These are phyloP conservation scores for Tychaedon coryphoeus DNA, from an alignment of 2,113 vertebrate species.

Conservation along the genomic window DNA sequence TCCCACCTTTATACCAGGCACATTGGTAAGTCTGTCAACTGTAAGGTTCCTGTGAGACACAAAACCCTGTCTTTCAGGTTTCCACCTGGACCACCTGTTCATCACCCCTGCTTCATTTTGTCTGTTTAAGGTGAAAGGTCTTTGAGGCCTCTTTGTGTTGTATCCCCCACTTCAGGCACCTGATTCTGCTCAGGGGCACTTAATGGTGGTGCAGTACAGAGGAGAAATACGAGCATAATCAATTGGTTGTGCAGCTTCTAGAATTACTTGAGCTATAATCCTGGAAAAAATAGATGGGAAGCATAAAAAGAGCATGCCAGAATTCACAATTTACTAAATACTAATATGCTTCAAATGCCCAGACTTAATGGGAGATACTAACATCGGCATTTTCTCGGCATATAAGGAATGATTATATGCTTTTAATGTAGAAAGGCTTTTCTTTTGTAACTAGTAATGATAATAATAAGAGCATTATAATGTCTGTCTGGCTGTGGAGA, in stretches of 20 bases:
- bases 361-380: background rate
- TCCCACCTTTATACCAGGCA: background rate
- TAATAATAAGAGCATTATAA: background rate
- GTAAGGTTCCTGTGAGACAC: background rate
- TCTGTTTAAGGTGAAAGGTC: background rate
- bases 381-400: background rate
- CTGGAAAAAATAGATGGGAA: background rate
- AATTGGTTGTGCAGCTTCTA: background rate
- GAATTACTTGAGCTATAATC: background rate
- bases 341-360: background rate
- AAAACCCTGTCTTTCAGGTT: background rate
- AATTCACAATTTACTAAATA: background rate
- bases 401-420: background rate
- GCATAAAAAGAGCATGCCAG: background rate
- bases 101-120: background rate
- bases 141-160: background rate
- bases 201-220: background rate
- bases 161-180: background rate
- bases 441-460: constrained; percentile 7
- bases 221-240: background rate
- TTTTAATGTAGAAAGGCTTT: constrained; percentile 11
- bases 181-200: background rate
- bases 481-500: background rate
- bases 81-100: background rate
- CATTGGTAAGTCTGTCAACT: background rate